Percentiles rank a stretch among this genome's conserved stretches.
Conservation (phyloP, 2,888 invertebrate genomes). For the Ryuthela nishihirai region DNA sequence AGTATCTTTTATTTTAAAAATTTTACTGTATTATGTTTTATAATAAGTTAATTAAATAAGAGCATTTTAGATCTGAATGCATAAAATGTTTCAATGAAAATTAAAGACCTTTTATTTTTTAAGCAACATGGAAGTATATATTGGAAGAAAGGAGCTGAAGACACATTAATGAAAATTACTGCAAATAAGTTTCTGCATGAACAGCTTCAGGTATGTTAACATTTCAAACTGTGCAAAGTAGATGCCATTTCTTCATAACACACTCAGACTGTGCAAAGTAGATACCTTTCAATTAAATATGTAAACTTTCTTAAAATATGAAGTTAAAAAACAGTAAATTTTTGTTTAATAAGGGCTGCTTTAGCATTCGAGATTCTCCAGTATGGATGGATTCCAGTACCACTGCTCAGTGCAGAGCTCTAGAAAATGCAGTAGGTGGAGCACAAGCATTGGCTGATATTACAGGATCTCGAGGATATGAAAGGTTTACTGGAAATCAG, state of each 20-base stretch:
- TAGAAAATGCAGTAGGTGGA: slow-evolving; percentile 80
- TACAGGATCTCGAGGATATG: slow-evolving; percentile 82
- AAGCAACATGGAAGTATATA: slow-evolving; percentile 98
- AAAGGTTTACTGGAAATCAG: slow-evolving; percentile 89
- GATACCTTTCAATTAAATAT: no score
- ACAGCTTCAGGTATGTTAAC: slow-evolving; percentile 68
- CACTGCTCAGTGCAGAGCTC: slow-evolving; percentile 65
- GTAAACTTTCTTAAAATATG: no score
- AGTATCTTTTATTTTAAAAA: no score
- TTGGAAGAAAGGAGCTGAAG: slow-evolving; percentile 76
- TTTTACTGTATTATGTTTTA: no score
- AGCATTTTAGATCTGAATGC: no score
- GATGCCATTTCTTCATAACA: no score
- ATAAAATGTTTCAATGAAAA: no score
- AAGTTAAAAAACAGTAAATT: no score
- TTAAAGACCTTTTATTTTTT: no score
- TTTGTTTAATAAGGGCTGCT: slow-evolving; percentile 55
- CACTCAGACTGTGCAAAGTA: no score
- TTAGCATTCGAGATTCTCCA: slow-evolving; percentile 75
- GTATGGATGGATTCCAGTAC: slow-evolving; percentile 97
- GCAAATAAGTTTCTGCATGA: slow-evolving; percentile 74
- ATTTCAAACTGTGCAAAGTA: no score
- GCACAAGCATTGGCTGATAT: slow-evolving; percentile 68
- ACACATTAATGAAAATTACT: slow-evolving; percentile 63
- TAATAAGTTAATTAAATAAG: no score